These are phyloP conservation scores for Hozukius guyotensis DNA, from an alignment of 2,797 vertebrate genomes.

Conservation along the genomic window DNA sequence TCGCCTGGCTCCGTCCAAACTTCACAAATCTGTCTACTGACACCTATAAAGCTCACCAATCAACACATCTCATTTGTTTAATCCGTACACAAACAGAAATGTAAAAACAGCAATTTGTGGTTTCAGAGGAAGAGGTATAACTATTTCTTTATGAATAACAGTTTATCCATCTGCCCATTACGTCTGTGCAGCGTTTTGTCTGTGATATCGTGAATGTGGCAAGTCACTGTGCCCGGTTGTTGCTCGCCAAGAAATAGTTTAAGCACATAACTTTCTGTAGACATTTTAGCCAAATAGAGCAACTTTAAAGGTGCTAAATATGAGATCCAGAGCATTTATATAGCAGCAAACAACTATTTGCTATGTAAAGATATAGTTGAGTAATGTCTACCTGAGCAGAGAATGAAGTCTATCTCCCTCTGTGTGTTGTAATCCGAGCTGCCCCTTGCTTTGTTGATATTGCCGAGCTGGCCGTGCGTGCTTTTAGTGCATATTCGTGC, in stretches of 20 bases:
- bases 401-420: too few relatives aligned
- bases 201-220: not conserved
- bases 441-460: too few relatives aligned
- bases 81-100: not conserved
- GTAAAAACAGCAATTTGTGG: not conserved
- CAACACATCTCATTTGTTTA: not conserved
- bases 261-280: not conserved
- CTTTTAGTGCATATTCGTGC: too few relatives aligned
- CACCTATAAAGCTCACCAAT: not conserved
- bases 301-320: not conserved
- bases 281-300: not conserved
- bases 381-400: too few relatives aligned
- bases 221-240: not conserved
- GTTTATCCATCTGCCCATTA: not conserved
- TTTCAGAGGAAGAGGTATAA: not conserved
- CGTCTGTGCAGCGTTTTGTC: not conserved
- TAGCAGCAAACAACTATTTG: too few relatives aligned
- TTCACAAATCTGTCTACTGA: not conserved
- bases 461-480: too few relatives aligned
- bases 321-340: too few relatives aligned
- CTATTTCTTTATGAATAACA: not conserved
- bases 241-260: not conserved
- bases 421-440: too few relatives aligned
- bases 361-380: too few relatives aligned
- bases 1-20: not conserved